phyloP scores from a whole-genome alignment of 2,797 vertebrate genomes.

The Cygnus olor region DNA sequence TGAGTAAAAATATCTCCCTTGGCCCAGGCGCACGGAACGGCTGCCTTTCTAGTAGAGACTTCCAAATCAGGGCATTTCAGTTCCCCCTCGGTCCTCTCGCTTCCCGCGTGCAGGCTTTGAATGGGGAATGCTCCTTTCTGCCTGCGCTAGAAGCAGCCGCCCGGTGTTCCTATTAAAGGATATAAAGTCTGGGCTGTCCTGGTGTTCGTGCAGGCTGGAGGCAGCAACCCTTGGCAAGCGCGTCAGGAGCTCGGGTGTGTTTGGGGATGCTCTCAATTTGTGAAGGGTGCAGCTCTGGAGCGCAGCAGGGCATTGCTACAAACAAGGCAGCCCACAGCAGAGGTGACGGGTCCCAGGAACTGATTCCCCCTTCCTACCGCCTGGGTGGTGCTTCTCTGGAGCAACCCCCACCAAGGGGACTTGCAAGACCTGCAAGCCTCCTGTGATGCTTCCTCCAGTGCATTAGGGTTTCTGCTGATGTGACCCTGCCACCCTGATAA shows the following conservation, averaged over 20 bases:
- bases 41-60: not conserved
- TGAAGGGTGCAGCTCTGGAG: not conserved
- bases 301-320: not conserved
- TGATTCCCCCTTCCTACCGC: not conserved
- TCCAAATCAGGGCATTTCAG: conserved; percentile 52
- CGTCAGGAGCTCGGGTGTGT: not conserved
- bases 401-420: not conserved
- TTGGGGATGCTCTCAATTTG: not conserved
- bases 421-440: not conserved
- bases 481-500: not conserved
- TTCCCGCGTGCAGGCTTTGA: not conserved
- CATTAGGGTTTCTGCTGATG: not conserved
- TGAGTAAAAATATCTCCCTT: not conserved
- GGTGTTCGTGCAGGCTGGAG: not conserved
- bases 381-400: fast-evolving
- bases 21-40: not conserved
- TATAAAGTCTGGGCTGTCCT: not conserved
- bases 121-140: not conserved
- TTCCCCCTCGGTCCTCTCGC: fast-evolving
- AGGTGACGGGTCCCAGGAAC: not conserved
- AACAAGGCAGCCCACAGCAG: not conserved
- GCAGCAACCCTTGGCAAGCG: not conserved
- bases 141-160: fast-evolving
- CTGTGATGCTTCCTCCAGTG: not conserved
- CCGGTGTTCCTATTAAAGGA: conserved; percentile 43